Evolutionary conservation across 2,113 vertebrate species (phyloP).

Genomic region (Ploceus nigricollis): DNA sequence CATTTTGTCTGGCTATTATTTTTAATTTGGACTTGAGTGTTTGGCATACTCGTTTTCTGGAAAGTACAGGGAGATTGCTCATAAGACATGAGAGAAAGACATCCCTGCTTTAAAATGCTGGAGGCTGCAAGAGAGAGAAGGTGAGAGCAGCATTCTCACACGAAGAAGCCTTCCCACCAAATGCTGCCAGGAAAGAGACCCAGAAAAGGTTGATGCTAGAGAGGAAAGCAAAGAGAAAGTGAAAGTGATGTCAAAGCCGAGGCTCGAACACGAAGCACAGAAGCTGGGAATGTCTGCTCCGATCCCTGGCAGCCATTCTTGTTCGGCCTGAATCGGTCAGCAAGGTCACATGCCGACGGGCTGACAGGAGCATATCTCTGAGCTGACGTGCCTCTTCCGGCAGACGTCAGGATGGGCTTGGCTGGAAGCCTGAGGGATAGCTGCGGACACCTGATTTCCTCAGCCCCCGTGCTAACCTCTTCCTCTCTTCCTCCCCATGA

Average conservation of each 20-base stretch:
- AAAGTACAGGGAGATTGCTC: neutral
- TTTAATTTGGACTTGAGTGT: neutral
- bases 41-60: neutral
- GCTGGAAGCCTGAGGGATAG: neutral
- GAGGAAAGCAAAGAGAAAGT: constrained; percentile 14
- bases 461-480: neutral
- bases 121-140: neutral
- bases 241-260: neutral
- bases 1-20: neutral
- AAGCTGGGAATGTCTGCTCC: neutral
- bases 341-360: neutral
- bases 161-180: neutral
- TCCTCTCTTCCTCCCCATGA: constrained; percentile 45
- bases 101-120: neutral
- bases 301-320: neutral
- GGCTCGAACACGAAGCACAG: neutral
- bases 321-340: neutral
- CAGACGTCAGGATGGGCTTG: neutral
- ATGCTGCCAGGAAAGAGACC: neutral
- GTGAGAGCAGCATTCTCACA: neutral
- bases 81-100: neutral
- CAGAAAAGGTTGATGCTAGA: neutral
- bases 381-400: neutral
- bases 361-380: neutral
- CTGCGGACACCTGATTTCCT: constrained; percentile 13